Evolutionary conservation across 2,888 invertebrate genomes (phyloP).

Genomic region (Loripinus fragilis): DNA sequence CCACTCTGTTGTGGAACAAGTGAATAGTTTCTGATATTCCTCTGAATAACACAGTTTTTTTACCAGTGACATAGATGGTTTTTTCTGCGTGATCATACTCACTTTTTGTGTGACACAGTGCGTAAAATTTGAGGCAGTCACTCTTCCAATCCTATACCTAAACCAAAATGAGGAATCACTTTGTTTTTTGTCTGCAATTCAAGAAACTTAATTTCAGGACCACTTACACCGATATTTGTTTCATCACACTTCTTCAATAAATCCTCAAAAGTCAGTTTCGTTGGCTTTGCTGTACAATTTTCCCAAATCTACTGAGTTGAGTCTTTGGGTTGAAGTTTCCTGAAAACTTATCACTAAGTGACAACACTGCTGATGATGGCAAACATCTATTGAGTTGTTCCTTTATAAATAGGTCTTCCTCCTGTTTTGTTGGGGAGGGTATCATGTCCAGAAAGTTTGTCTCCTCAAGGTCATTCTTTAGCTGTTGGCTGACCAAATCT

Average conservation of each 20-base stretch:
- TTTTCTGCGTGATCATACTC: neutral
- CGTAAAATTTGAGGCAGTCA: too few species aligned
- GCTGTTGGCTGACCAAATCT: neutral
- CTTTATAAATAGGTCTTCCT: neutral
- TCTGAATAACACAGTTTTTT: conserved; percentile 13
- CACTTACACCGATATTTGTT: conserved; percentile 24
- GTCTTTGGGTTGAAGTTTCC: conserved; percentile 2
- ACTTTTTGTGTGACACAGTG: conserved; percentile 18
- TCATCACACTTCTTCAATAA: conserved; percentile 15
- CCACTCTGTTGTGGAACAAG: conserved; percentile 29
- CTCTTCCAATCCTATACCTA: conserved; percentile 8
- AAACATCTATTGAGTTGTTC: neutral
- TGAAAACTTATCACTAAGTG: neutral
- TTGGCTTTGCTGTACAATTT: too few species aligned
- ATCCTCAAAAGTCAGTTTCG: conserved; percentile 10
- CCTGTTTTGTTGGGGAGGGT: conserved; percentile 25
- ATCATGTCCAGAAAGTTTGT: too few species aligned
- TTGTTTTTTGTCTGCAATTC: too few species aligned
- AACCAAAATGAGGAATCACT: too few species aligned
- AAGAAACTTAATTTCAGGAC: too few species aligned
- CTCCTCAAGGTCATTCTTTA: too few species aligned
- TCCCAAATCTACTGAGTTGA: neutral
- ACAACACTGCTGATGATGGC: neutral
- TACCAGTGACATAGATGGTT: too few species aligned
- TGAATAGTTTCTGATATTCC: too few species aligned